These are phyloP conservation scores for Drosophila limbata DNA, from an alignment of 2,888 invertebrate genomes.

Conservation along the genomic window DNA sequence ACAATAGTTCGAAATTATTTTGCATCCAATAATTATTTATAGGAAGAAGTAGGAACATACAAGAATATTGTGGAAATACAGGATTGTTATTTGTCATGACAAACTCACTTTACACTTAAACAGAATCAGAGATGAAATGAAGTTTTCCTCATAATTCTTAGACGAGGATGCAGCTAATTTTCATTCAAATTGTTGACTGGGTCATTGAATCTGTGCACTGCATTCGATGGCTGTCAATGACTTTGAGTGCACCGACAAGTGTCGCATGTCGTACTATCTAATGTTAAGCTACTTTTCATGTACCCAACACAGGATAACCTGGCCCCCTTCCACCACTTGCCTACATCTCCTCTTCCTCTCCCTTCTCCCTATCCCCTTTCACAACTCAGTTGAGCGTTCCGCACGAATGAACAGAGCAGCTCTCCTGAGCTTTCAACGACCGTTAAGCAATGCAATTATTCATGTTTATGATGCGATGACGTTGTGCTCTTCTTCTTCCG, in stretches of 20 bases:
- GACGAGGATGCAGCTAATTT: slow-evolving; percentile 10
- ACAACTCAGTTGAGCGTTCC: slow-evolving; percentile 32
- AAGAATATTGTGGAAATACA: too few relatives aligned
- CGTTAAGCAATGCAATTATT: slow-evolving; percentile 80
- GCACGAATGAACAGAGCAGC: slow-evolving; percentile 57
- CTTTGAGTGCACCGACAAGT: slow-evolving; percentile 62
- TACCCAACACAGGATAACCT: slow-evolving; percentile 39
- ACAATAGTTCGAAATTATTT: too few relatives aligned
- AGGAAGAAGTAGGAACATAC: too few relatives aligned
- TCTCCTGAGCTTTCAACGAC: slow-evolving; percentile 69
- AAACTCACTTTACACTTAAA: too few relatives aligned
- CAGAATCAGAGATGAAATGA: slow-evolving; percentile 28
- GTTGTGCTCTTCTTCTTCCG: slow-evolving; percentile 27
- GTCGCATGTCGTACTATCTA: slow-evolving; percentile 69
- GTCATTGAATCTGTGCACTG: slow-evolving; percentile 30
- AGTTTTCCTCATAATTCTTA: not conserved
- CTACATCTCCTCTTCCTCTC: not conserved
- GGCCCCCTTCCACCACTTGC: not conserved
- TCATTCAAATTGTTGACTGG: slow-evolving; percentile 32
- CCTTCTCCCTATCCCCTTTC: not conserved
- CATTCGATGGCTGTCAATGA: slow-evolving; percentile 63
- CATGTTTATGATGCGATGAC: slow-evolving; percentile 76
- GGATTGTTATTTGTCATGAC: too few relatives aligned
- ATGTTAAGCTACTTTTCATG: slow-evolving; percentile 79
- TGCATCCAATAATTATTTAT: too few relatives aligned